Conservation (phyloP, 2,888 invertebrate species). For the Hirtodrosophila histrioides region DNA sequence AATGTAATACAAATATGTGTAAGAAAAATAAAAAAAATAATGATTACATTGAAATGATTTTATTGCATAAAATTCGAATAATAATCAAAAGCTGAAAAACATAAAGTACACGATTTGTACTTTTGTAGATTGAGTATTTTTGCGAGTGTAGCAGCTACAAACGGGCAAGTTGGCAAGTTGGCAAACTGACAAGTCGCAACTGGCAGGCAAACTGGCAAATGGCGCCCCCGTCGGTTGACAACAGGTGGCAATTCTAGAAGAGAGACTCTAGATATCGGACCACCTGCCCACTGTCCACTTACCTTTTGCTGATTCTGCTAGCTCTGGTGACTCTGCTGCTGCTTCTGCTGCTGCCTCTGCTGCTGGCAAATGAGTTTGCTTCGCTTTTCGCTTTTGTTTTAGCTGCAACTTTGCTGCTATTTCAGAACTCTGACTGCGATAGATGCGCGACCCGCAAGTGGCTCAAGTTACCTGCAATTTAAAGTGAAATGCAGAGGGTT, state of each 20-base stretch:
- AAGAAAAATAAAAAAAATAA: too few species aligned
- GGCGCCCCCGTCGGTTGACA: constrained; percentile 47
- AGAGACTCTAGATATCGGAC: constrained; percentile 38
- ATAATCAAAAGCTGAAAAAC: too few species aligned
- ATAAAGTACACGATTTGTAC: too few species aligned
- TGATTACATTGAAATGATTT: too few species aligned
- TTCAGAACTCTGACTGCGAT: too few species aligned
- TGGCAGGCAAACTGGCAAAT: constrained; percentile 26
- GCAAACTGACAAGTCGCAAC: constrained; percentile 1
- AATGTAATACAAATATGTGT: too few species aligned
- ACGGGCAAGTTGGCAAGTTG: too few species aligned
- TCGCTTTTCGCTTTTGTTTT: constrained; percentile 5
- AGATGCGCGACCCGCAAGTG: too few species aligned
- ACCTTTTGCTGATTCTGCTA: constrained; percentile 22
- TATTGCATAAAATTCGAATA: too few species aligned
- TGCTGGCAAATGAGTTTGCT: constrained; percentile 33
- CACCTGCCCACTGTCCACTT: constrained; percentile 55
- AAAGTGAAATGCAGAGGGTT: constrained; percentile 1
- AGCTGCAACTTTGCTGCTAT: too few species aligned
- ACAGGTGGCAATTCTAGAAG: constrained; percentile 62
- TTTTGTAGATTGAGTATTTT: too few species aligned
- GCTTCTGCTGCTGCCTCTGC: constrained; percentile 5
- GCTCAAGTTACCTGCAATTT: constrained; percentile 50
- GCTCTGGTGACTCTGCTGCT: background rate
- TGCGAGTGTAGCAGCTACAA: too few species aligned